These are phyloP conservation scores for Catagonus wagneri DNA, from an alignment of 2,113 vertebrate species.

Conservation along the genomic window DNA sequence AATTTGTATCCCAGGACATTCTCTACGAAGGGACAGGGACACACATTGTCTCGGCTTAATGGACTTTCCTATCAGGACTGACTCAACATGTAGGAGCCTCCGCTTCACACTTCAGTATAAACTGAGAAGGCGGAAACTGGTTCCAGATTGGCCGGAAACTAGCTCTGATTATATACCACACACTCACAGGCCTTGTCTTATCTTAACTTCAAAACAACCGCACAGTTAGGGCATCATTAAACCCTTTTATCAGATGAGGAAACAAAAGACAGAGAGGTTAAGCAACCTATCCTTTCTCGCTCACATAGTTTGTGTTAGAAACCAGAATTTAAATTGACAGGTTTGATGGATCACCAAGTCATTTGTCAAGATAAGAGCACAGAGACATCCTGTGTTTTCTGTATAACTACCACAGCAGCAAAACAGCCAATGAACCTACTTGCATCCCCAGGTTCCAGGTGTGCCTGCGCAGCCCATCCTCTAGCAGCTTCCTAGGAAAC, in stretches of 20 bases:
- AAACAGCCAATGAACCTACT: neutral
- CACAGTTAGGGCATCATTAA: neutral
- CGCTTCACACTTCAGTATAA: neutral
- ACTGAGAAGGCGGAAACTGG: neutral
- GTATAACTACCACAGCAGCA: neutral
- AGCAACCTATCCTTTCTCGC: neutral
- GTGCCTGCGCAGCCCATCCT: neutral
- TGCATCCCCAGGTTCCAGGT: neutral
- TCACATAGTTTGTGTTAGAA: neutral
- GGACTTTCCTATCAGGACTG: neutral
- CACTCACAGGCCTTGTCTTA: neutral
- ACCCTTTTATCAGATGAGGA: neutral
- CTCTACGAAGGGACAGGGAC: neutral
- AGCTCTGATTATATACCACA: neutral
- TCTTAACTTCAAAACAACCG: neutral
- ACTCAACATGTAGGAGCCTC: neutral
- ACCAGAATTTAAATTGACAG: neutral
- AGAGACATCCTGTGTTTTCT: constrained; percentile 16
- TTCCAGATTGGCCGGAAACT: neutral
- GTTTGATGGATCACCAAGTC: neutral
- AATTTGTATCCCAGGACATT: neutral
- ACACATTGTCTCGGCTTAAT: neutral
- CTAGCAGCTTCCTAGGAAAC: neutral
- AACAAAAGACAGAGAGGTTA: constrained; percentile 7
- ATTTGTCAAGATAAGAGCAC: neutral